A percentile compares a stretch with the other conserved stretches of the same genome.
phyloP scores from a whole-genome alignment of 1,140 invertebrate genomes.

The Formica selysi region DNA sequence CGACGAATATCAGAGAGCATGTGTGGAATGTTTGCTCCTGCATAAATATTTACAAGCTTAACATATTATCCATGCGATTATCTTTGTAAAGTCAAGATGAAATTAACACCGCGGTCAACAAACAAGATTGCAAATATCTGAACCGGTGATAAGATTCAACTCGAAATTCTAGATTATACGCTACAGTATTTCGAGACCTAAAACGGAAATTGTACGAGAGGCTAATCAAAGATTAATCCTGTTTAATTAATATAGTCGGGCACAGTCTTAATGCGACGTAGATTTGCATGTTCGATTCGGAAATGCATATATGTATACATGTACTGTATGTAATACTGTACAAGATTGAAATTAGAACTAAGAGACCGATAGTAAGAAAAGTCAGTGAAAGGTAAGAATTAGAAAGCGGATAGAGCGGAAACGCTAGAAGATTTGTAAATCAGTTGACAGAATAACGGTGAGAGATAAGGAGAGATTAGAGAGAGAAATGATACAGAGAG shows the following conservation, averaged over 20 bases:
- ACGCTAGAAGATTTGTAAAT: constrained; percentile 24
- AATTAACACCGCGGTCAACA: constrained; percentile 23
- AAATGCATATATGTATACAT: not conserved
- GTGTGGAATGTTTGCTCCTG: not conserved
- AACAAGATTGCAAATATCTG: constrained; percentile 29
- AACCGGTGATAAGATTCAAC: constrained; percentile 19
- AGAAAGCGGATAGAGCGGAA: constrained; percentile 56
- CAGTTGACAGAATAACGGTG: not conserved
- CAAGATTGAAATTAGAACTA: constrained; percentile 14
- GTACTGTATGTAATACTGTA: constrained; percentile 2
- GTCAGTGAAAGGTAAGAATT: constrained; percentile 7
- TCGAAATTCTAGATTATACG: constrained; percentile 38
- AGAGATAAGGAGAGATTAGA: constrained; percentile 7
- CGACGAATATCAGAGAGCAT: not conserved
- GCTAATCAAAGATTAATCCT: constrained; percentile 41
- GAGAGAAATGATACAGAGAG: constrained; percentile 34
- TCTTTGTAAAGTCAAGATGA: constrained; percentile 15
- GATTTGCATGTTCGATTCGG: constrained; percentile 58
- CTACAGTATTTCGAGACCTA: not conserved
- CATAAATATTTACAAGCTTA: not conserved
- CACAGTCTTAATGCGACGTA: constrained; percentile 16
- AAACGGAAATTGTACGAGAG: constrained; percentile 44
- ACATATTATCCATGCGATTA: constrained; percentile 21
- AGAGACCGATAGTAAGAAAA: constrained; percentile 1
- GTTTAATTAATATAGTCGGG: constrained; percentile 36